A percentile compares a stretch with the other conserved stretches of the same genome.
Conservation (phyloP, 2,888 invertebrate genomes). For the Cantharis rufa region DNA sequence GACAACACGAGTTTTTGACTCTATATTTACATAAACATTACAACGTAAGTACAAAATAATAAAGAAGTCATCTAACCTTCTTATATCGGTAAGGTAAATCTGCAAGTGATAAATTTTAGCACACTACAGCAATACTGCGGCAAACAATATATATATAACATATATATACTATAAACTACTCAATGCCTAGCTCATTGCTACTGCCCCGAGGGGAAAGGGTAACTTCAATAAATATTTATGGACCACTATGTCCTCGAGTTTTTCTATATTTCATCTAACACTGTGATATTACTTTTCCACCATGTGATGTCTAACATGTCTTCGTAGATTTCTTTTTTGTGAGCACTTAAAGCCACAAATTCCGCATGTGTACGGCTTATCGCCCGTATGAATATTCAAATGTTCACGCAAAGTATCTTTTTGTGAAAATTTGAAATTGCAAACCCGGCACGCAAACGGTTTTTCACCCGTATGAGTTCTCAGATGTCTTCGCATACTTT, state of each 20-base stretch:
- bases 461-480: background rate
- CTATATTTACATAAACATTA: too few relatives aligned
- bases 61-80: background rate
- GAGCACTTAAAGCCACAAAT: background rate
- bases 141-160: background rate
- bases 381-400: background rate
- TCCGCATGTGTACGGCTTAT: background rate
- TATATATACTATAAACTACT: background rate
- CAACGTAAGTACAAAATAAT: background rate
- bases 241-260: background rate
- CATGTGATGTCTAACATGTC: slow-evolving; percentile 45
- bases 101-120: background rate
- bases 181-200: background rate
- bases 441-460: background rate
- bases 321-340: background rate
- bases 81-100: background rate
- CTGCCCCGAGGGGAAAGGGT: background rate
- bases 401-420: background rate
- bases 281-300: background rate
- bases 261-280: background rate
- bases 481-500: background rate
- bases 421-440: background rate
- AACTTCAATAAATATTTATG: background rate
- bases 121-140: background rate
- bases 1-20: too few relatives aligned